These are phyloP conservation scores for Saturnia japonica DNA, from an alignment of 2,888 invertebrate genomes.

Conservation along the genomic window DNA sequence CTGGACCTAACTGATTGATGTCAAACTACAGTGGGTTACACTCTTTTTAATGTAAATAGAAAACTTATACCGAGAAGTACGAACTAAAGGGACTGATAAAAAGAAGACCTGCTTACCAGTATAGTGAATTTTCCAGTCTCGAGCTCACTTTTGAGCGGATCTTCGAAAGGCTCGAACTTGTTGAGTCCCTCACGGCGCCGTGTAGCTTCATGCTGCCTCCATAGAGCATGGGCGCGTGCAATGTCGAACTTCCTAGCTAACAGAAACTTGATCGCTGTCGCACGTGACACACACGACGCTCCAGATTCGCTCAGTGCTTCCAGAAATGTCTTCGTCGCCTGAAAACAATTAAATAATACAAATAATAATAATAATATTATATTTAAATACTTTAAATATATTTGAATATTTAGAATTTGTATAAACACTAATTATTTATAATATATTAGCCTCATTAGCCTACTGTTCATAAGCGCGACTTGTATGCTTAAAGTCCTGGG, in stretches of 20 bases:
- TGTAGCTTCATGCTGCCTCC: constrained; percentile 95
- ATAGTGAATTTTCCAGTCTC: constrained; percentile 98
- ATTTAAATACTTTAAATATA: background rate
- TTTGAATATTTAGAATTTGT: background rate
- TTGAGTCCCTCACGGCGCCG: constrained; percentile 92
- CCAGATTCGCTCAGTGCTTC: constrained; percentile 86
- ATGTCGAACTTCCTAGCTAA: constrained; percentile 98
- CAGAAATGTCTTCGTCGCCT: constrained; percentile 92
- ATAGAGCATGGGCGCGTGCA: constrained; percentile 93
- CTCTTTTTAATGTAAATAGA: background rate
- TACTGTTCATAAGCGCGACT: too few relatives aligned
- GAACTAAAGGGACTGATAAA: background rate
- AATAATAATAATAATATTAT: too few relatives aligned
- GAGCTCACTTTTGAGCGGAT: constrained; percentile 92
- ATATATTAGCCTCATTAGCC: too few relatives aligned
- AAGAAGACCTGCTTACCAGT: constrained; percentile 83
- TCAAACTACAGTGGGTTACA: background rate
- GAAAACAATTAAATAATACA: constrained; percentile 54
- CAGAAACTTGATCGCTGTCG: constrained; percentile 95
- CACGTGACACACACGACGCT: constrained; percentile 85
- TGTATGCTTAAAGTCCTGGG: too few relatives aligned
- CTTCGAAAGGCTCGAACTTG: constrained; percentile 90
- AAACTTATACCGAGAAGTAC: background rate
- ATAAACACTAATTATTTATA: too few relatives aligned
- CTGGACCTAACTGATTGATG: too few relatives aligned